Conservation (phyloP, 2,113 vertebrate genomes). For the Agapornis roseicollis region DNA sequence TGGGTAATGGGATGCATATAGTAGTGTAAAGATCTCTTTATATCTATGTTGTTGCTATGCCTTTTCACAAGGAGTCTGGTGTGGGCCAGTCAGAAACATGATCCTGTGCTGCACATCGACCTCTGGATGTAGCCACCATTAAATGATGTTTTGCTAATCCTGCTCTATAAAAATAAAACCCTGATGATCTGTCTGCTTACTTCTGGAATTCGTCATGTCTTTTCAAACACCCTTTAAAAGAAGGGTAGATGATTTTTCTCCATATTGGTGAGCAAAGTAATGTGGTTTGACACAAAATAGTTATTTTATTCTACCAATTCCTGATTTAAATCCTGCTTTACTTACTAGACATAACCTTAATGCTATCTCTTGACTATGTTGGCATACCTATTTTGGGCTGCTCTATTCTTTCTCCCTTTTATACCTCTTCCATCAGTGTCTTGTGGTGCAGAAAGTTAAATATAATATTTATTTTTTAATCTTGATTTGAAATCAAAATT, state of each 20-base stretch:
- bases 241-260: neutral
- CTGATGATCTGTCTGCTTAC: neutral
- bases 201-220: neutral
- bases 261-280: neutral
- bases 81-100: neutral
- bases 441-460: neutral
- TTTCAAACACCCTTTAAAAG: neutral
- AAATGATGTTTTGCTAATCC: neutral
- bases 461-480: neutral
- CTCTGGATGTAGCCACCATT: neutral
- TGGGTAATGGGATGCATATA: neutral
- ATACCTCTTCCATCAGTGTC: neutral
- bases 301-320: neutral
- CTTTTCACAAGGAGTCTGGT: neutral
- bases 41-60: neutral
- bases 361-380: neutral
- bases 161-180: neutral
- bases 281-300: neutral
- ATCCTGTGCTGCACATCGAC: neutral
- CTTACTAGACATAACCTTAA: neutral
- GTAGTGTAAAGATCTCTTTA: neutral
- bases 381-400: neutral
- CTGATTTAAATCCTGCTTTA: neutral
- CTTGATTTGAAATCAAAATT: neutral
- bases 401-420: neutral